Base-by-base conservation (phyloP, 64 coral and sea anemone genomes). In the Montipora capricornis region DNA sequence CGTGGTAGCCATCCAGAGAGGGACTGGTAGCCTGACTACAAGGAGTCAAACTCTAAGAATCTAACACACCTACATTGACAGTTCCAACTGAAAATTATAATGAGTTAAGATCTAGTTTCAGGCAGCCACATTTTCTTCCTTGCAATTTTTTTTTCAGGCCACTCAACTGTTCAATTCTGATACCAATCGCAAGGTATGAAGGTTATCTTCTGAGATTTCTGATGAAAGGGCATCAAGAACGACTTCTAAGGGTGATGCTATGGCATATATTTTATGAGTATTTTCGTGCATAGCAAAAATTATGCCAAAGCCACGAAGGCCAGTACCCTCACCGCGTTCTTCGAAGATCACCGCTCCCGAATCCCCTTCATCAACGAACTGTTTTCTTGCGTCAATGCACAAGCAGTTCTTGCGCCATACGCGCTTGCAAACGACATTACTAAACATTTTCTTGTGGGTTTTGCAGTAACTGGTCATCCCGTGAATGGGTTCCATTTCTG, bases 291-390 rank as follows among this genome's bases (percentile, higher is more conserved):
- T 55, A 50, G 6, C 50, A 9, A 80, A 20, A 80, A 55, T 80
- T n/a, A 44, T 20, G n/a, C 79, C 53, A 76, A 76, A 44, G 1
- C 74, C 74, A 9, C 3, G 20, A n/a, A 59, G 20, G 13, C 12
- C 8, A 17, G 47, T 8, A 17, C 15, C 12, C 9, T 9, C 52
- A 55, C 2, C 52, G 5, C 9, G 5, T 14, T 49, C 8, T 20
- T 79, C 77, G 47, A 79, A 79, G 6, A 55, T 20, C 5, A 79
- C 77, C n/a, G 77, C 77, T 47, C 77, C 77, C 17, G 77, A 79
- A 79, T 79, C 77, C 14, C 77, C 77, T 17, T 10, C 14, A 79
- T 5, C 49, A 52, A 49, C 14, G 9, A 79, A 79, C 53, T 9
- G 7, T 3, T 14, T 46, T 44, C 8, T 13, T 14, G 24, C 9